These are phyloP conservation scores for Eurystomus gularis DNA, from an alignment of 2,113 vertebrate genomes.

Conservation along the genomic window DNA sequence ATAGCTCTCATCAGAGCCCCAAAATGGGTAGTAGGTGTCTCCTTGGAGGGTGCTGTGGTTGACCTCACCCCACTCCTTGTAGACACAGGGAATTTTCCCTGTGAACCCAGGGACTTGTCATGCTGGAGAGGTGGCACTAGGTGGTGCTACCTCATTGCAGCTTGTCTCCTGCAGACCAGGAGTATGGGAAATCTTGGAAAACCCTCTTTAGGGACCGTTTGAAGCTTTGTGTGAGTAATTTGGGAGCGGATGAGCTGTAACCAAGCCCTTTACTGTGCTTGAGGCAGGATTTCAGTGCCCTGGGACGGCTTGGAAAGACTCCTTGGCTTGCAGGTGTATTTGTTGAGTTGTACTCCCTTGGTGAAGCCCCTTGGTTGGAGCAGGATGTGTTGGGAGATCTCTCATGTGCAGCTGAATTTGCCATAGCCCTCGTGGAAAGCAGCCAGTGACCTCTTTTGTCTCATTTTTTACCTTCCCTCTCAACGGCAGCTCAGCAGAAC, in stretches of 20 bases:
- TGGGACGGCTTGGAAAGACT: not conserved
- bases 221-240: not conserved
- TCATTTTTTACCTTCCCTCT: not conserved
- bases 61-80: no score
- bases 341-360: not conserved
- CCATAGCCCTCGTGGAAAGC: not conserved
- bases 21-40: no score
- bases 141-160: slow-evolving; percentile 25
- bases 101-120: not conserved
- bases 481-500: slow-evolving; percentile 75
- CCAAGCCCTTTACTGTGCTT: not conserved
- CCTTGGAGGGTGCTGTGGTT: accelerated
- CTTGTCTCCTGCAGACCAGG: not conserved
- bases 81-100: not conserved
- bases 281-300: not conserved
- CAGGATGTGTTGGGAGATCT: not conserved
- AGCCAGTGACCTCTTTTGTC: not conserved
- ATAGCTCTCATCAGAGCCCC: not conserved
- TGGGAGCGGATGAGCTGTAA: not conserved
- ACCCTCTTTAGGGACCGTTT: not conserved
- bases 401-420: not conserved
- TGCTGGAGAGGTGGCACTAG: not conserved
- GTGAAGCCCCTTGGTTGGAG: not conserved
- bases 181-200: not conserved
- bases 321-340: not conserved